A percentile compares a stretch with the other conserved stretches of the same genome.
Conservation (phyloP, 1,140 invertebrate genomes). For the Luehdorfia chinensis region DNA sequence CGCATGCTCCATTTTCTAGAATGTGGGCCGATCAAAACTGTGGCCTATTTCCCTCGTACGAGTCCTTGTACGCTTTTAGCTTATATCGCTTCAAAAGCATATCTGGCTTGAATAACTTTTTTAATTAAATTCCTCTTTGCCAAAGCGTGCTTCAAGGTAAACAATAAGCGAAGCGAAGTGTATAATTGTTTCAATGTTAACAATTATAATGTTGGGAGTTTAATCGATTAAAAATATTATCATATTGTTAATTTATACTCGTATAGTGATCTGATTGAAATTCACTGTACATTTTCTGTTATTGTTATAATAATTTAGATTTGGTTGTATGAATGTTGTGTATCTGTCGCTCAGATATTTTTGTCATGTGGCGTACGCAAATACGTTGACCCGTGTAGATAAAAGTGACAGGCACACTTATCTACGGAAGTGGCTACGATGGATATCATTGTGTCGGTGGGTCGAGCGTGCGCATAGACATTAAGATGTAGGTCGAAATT, state of each 20-base stretch:
- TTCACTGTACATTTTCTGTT: no score
- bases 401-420: constrained; percentile 1
- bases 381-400: constrained; percentile 12
- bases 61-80: not conserved
- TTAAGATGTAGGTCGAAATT: constrained; percentile 1
- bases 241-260: no score
- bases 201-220: no score
- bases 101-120: constrained; percentile 9
- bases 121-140: constrained; percentile 13
- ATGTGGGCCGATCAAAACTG: not conserved
- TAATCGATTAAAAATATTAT: not conserved
- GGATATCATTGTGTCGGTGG: constrained; percentile 20
- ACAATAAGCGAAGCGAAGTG: no score
- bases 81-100: not conserved
- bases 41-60: constrained; percentile 10
- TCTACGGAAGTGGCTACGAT: constrained; percentile 16
- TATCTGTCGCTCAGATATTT: no score
- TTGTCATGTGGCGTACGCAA: constrained; percentile 10
- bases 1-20: not conserved
- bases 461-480: constrained; percentile 24
- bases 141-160: not conserved
- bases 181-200: no score
- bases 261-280: no score
- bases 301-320: no score
- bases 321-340: no score